Conservation (phyloP, 35 echinoderm and acorn worm species). For the Lytechinus pictus region DNA sequence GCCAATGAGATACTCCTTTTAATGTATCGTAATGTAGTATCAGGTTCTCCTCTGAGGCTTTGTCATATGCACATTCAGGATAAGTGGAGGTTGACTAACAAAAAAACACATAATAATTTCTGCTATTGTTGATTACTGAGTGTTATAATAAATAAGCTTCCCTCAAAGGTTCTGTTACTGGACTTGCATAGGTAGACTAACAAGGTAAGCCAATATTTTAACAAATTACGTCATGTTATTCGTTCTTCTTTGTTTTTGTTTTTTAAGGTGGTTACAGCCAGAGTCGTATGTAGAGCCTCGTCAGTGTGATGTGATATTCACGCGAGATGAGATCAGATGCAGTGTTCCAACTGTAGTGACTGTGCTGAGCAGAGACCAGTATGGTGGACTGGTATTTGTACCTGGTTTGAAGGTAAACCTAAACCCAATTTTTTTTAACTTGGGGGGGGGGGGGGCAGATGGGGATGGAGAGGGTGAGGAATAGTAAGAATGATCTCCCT, state of each 20-base stretch:
- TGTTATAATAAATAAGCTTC: conserved; percentile 84
- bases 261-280: conserved; percentile 89
- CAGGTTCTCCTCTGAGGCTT: conserved; percentile 83
- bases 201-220: background rate
- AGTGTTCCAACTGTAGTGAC: conserved; percentile 83
- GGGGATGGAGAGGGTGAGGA: background rate
- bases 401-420: conserved; percentile 76
- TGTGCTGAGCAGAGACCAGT: conserved; percentile 87
- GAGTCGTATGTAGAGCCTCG: conserved; percentile 93
- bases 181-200: conserved; percentile 82
- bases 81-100: conserved; percentile 86
- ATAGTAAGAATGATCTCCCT: no score
- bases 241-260: background rate
- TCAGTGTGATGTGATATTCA: conserved; percentile 90
- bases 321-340: conserved; percentile 79
- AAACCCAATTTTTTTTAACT: no score
- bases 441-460: background rate
- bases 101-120: no score
- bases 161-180: conserved; percentile 86
- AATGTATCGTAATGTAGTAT: no score
- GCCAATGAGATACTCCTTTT: no score
- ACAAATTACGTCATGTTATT: background rate
- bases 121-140: conserved; percentile 60
- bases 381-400: conserved; percentile 82
- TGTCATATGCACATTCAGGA: conserved; percentile 78